These are phyloP conservation scores for Caradrina kadenii DNA, from an alignment of 2,888 invertebrate species.

Conservation along the genomic window DNA sequence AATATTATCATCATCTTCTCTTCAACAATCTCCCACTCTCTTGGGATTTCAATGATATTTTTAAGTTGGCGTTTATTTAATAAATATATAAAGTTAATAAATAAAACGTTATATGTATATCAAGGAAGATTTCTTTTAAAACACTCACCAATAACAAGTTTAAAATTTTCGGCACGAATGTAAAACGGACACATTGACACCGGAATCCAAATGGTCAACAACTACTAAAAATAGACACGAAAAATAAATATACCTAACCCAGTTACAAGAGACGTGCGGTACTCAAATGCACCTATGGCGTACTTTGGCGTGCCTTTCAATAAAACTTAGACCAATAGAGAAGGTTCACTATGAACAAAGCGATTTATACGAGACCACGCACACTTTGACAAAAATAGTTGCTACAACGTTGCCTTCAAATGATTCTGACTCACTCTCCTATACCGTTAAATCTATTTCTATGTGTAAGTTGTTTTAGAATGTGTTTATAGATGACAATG, in stretches of 20 bases:
- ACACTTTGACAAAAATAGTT: neutral
- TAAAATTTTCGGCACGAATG: slow-evolving; percentile 57
- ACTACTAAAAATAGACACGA: slow-evolving; percentile 59
- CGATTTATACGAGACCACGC: neutral
- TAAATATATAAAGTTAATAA: too few species aligned
- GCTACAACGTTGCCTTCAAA: neutral
- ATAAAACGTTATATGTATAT: neutral
- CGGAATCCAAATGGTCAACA: slow-evolving; percentile 54
- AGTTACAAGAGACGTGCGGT: slow-evolving; percentile 49
- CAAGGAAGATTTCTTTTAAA: slow-evolving; percentile 8
- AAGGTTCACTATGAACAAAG: slow-evolving; percentile 23
- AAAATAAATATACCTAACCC: slow-evolving; percentile 65
- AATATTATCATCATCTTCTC: too few species aligned
- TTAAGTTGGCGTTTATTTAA: too few species aligned
- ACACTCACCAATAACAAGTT: slow-evolving; percentile 17
- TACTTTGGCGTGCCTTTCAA: slow-evolving; percentile 36
- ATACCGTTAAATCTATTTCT: neutral
- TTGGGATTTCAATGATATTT: neutral
- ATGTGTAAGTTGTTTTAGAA: neutral
- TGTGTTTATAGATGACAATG: neutral
- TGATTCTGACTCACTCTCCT: neutral
- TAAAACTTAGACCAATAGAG: slow-evolving; percentile 8
- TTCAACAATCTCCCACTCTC: neutral
- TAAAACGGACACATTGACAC: slow-evolving; percentile 52
- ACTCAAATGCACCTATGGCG: slow-evolving; percentile 35